Conservation (phyloP, 2,113 vertebrate species). For the Pluvialis apricaria region DNA sequence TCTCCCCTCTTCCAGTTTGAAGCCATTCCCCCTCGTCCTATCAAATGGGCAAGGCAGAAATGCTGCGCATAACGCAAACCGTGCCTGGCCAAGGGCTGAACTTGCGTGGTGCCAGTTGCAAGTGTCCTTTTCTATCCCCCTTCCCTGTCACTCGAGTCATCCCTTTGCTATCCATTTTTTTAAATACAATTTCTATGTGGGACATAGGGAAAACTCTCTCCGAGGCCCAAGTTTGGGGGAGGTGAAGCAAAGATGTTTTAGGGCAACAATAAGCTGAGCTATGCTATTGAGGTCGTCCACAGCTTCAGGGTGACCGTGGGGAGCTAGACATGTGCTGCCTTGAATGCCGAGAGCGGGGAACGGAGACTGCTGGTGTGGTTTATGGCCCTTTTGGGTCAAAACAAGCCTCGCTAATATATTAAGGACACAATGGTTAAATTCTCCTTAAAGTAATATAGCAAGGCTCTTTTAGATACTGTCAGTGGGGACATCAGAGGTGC, state of each 20-base stretch:
- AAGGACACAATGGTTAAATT: neutral
- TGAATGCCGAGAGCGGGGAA: neutral
- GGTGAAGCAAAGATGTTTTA: neutral
- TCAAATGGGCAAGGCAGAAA: neutral
- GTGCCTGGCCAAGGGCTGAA: neutral
- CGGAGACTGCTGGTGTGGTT: neutral
- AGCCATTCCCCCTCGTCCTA: too few species aligned
- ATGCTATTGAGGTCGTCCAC: neutral
- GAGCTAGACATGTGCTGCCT: neutral
- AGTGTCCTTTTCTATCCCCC: neutral
- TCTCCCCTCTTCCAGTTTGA: too few species aligned
- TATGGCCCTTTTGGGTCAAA: neutral
- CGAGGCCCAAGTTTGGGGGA: neutral
- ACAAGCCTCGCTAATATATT: neutral
- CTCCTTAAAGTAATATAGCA: fast-evolving
- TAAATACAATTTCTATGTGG: neutral
- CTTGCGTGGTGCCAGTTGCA: neutral
- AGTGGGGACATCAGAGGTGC: neutral
- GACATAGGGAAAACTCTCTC: neutral
- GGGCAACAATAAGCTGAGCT: neutral
- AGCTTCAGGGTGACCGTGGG: neutral
- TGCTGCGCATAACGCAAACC: fast-evolving
- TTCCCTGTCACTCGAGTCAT: neutral
- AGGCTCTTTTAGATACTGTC: neutral
- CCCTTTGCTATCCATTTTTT: neutral